Conservation (phyloP, 2,797 vertebrate genomes). For the Dipus sagitta region DNA sequence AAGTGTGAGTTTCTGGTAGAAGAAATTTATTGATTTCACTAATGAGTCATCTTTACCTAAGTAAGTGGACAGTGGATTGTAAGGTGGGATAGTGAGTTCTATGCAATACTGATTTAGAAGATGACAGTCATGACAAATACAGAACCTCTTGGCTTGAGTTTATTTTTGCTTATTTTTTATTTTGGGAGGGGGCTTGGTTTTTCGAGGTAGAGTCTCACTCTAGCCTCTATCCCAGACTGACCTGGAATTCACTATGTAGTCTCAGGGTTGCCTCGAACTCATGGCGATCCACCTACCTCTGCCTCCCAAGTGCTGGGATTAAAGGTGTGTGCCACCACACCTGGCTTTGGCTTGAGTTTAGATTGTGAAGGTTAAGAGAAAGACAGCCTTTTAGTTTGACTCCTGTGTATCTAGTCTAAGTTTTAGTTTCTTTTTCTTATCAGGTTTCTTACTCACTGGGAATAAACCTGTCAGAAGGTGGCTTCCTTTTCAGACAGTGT, state of each 20-base stretch:
- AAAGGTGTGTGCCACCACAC: too few relatives aligned
- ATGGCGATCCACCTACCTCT: too few relatives aligned
- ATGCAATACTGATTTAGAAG: not conserved
- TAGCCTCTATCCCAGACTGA: too few relatives aligned
- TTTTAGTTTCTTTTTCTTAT: not conserved
- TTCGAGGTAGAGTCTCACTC: too few relatives aligned
- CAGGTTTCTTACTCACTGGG: conserved; percentile 4
- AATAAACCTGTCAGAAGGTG: not conserved
- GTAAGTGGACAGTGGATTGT: not conserved
- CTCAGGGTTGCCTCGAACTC: too few relatives aligned
- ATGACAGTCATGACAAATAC: not conserved
- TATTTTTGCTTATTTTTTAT: not conserved
- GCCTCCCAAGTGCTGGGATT: too few relatives aligned
- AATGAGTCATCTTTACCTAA: not conserved
- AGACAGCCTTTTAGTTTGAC: not conserved
- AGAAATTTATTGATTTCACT: not conserved
- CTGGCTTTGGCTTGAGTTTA: not conserved
- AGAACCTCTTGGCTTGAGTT: not conserved
- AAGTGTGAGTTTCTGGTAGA: not conserved
- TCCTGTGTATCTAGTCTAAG: not conserved
- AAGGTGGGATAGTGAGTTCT: not conserved
- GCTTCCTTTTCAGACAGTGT: not conserved
- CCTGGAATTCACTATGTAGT: too few relatives aligned
- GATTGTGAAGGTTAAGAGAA: not conserved
- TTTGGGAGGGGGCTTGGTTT: too few relatives aligned